phyloP scores from a whole-genome alignment of 23 tunicate genomes.

The Trididemnum miniatum region DNA sequence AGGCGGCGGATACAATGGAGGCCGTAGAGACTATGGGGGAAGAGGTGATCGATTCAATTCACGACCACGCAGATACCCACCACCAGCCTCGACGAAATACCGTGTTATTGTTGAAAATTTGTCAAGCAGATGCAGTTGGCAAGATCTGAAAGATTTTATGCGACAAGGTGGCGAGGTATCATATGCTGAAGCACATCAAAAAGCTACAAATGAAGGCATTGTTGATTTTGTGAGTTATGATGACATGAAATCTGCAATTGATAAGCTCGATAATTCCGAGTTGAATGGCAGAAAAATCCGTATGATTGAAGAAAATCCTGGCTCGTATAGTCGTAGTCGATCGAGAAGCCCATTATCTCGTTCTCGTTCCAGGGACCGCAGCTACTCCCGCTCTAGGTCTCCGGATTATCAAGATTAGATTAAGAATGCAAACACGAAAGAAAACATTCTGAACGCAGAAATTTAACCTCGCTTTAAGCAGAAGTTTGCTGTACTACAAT shows the following conservation, averaged over 20 bases:
- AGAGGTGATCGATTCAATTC: not conserved
- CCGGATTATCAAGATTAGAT: not conserved
- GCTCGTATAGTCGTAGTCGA: conserved; percentile 40
- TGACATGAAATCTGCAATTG: conserved; percentile 40
- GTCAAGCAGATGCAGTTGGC: conserved; percentile 41
- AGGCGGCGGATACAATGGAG: conserved; percentile 39
- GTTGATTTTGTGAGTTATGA: conserved; percentile 23
- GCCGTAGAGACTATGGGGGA: not conserved
- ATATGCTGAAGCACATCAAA: conserved; percentile 48
- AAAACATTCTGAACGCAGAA: too few relatives aligned
- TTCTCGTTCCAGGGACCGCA: conserved; percentile 1
- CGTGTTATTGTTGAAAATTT: conserved; percentile 36
- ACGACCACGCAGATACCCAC: conserved; percentile 19
- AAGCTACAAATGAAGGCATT: not conserved
- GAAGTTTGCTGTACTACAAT: too few relatives aligned
- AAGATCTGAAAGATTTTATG: conserved; percentile 50
- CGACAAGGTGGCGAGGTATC: conserved; percentile 45
- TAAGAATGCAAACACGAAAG: too few relatives aligned
- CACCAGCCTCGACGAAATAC: conserved; percentile 23
- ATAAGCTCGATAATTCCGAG: conserved; percentile 43
- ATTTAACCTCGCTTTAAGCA: too few relatives aligned
- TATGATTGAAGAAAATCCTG: conserved; percentile 24
- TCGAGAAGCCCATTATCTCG: conserved; percentile 34
- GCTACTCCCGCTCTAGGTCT: conserved; percentile 16
- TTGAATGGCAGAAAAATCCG: conserved; percentile 39